Evolutionary conservation across 2,888 invertebrate species (phyloP).

Genomic region (Doris montereyensis): DNA sequence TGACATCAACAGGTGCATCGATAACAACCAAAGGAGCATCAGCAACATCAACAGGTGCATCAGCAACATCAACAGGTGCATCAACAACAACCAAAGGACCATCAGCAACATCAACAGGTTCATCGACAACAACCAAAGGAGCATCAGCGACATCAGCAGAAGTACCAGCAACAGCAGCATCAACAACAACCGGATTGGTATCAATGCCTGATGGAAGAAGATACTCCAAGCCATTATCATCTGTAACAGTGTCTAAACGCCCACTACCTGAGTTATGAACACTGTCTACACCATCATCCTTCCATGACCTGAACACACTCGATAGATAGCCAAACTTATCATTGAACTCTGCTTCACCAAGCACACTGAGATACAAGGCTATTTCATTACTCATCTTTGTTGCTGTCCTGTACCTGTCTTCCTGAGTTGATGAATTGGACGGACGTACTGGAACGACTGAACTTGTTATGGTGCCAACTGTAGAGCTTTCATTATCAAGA

Average conservation of each 20-base stretch:
- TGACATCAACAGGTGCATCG: no score
- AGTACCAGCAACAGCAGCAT: no score
- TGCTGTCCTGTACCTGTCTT: constrained; percentile 24
- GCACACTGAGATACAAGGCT: not conserved
- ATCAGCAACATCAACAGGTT: no score
- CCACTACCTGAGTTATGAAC: not conserved
- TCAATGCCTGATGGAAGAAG: not conserved
- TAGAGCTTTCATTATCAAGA: not conserved
- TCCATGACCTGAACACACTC: not conserved
- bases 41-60: no score
- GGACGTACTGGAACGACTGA: not conserved
- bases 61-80: no score
- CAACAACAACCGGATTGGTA: no score
- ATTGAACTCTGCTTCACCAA: constrained; percentile 21
- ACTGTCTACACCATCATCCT: not conserved
- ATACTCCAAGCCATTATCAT: not conserved
- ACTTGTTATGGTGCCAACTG: not conserved
- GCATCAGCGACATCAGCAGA: no score
- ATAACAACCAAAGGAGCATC: no score
- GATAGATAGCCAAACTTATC: constrained; percentile 13
- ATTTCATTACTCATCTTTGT: constrained; percentile 4
- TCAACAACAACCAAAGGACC: no score
- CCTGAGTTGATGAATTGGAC: constrained; percentile 8
- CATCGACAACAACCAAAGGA: no score
- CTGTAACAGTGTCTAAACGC: not conserved